Percentiles rank a stretch among this genome's conserved stretches.
phyloP scores from a whole-genome alignment of 2,888 invertebrate genomes.

The Tryphoninae sp. region DNA sequence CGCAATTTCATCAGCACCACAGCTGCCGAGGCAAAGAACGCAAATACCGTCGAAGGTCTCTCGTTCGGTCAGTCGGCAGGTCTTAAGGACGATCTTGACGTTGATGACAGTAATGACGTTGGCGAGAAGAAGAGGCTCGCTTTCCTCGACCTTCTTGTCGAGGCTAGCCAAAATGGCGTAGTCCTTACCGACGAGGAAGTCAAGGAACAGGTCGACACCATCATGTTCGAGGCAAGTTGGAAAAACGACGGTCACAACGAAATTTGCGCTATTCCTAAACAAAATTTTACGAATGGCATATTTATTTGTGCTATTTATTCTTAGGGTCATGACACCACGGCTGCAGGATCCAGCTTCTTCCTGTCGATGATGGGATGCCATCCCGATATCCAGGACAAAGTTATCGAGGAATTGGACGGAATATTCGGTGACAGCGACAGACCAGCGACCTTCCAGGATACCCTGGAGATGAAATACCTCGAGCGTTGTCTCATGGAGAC shows the following conservation, averaged over 20 bases:
- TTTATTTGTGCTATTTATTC: slow-evolving; percentile 10
- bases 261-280: too few relatives aligned
- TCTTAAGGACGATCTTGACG: slow-evolving; percentile 90
- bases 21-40: slow-evolving; percentile 67
- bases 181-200: slow-evolving; percentile 90
- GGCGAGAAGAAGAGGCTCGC: slow-evolving; percentile 93
- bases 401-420: slow-evolving; percentile 88
- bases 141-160: slow-evolving; percentile 93
- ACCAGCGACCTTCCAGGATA: slow-evolving; percentile 89
- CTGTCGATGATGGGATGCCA: slow-evolving; percentile 91
- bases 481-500: slow-evolving; percentile 91
- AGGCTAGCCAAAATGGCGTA: slow-evolving; percentile 90
- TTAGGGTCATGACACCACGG: slow-evolving; percentile 91
- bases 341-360: slow-evolving; percentile 94
- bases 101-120: slow-evolving; percentile 91
- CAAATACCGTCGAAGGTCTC: slow-evolving; percentile 84
- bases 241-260: not conserved
- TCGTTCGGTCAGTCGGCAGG: slow-evolving; percentile 88
- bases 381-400: slow-evolving; percentile 89
- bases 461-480: slow-evolving; percentile 91
- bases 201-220: slow-evolving; percentile 93
- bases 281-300: not conserved
- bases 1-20: slow-evolving; percentile 79
- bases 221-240: slow-evolving; percentile 89
- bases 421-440: slow-evolving; percentile 91